Evolutionary conservation across 2,888 invertebrate species (phyloP), one percentile per base, ranked within the genome.

Genomic region (Dastarcus helophoroides): DNA sequence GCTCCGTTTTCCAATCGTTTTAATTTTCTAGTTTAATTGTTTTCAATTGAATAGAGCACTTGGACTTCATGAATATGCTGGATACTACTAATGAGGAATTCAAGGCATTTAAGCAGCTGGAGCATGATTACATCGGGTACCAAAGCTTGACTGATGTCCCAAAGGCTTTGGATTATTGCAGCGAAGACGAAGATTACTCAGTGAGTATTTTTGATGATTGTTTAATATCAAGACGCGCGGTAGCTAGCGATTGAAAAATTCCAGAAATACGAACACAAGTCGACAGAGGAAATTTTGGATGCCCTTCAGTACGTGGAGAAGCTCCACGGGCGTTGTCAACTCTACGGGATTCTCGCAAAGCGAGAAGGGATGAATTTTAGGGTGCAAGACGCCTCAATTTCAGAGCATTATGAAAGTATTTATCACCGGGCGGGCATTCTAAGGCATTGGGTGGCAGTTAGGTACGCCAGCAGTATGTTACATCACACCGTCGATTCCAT

Each of bases 401-500:
- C 72, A 38, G 76, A 81, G 35, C 72, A 79, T 12, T 62, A 89
- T 29, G 76, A 77, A 47, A 63, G 67, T 33, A 61, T 89, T 25
- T 88, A 89, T 62, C 78, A 80, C 54, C 73, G 76, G 47, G 86
- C 89, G n/a, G 90, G 90, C 13, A 77, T 79, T 41, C 64, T 86
- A 37, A 71, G 89, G 5, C 82, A 86, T 60, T 91, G 91, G 91
- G 79, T 83, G 41, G 90, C 86, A 16, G 93, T 98, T 25, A 76
- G 98, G 31, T 89, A 91, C 62, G 93, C 94, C 53, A 91, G 93
- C 41, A 91, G 91, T 47, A 68, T 95, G 32, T 69, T 98, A 36
- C 78, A 79, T 59, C 95, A 97, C 60, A 83, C 90, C 32, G 95
- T 97, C 6, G 97, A 98, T 65, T 93, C 93, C 40, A 88, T 98